Conservation (phyloP, 2,797 vertebrate genomes). For the Streptopelia turtur region DNA sequence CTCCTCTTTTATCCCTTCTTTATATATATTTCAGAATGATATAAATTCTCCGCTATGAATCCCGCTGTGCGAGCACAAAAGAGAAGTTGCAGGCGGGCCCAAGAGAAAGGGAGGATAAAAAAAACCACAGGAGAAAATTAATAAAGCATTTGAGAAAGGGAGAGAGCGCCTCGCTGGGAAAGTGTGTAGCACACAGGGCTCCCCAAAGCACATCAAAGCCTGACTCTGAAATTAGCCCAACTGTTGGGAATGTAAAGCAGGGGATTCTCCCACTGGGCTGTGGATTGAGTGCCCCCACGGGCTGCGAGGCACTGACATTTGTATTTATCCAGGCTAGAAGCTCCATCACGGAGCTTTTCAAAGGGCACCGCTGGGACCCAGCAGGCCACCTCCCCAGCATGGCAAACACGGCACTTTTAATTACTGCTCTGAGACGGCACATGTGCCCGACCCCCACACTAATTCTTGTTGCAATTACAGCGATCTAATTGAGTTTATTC, state of each 20-base stretch:
- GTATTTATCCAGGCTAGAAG: constrained; percentile 63
- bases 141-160: constrained; percentile 71
- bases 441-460: constrained; percentile 65
- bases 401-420: constrained; percentile 67
- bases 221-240: constrained; percentile 73
- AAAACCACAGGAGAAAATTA: constrained; percentile 73
- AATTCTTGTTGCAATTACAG: constrained; percentile 73
- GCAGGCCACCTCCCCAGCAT: constrained; percentile 62
- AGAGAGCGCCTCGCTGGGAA: constrained; percentile 61
- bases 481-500: constrained; percentile 72
- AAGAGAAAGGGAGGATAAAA: constrained; percentile 70
- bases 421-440: constrained; percentile 47
- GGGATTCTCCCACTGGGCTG: constrained; percentile 69
- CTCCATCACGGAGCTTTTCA: constrained; percentile 63
- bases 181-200: constrained; percentile 62
- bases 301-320: constrained; percentile 65
- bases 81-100: constrained; percentile 50
- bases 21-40: constrained; percentile 57
- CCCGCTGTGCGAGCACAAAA: constrained; percentile 52
- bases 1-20: constrained; percentile 63
- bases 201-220: constrained; percentile 72
- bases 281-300: constrained; percentile 66
- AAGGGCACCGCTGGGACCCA: constrained; percentile 65
- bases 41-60: constrained; percentile 49
- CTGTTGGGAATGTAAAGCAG: constrained; percentile 70